A percentile compares a stretch with the other conserved stretches of the same genome.
These are phyloP conservation scores for Trachymyrmex cornetzi DNA, from an alignment of 1,140 invertebrate species.

Conservation along the genomic window DNA sequence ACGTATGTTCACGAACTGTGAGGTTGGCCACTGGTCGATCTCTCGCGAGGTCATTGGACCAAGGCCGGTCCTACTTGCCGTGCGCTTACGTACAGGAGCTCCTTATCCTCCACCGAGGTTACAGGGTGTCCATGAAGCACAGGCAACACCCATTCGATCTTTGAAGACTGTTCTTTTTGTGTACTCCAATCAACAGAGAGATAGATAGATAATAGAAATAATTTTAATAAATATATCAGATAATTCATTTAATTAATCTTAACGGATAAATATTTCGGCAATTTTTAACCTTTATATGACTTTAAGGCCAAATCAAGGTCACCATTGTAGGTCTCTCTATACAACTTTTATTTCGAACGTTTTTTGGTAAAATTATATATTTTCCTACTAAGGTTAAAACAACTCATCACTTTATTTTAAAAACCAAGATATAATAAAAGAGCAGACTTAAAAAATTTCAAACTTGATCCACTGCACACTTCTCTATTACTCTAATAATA, in stretches of 20 bases:
- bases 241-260: no score
- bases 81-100: conserved; percentile 34
- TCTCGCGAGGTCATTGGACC: conserved; percentile 81
- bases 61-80: conserved; percentile 80
- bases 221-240: no score
- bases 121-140: conserved; percentile 29
- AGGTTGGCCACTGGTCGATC: conserved; percentile 62
- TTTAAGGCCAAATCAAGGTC: no score
- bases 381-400: no score
- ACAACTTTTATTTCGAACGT: no score
- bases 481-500: not conserved
- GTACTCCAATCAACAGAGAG: not conserved
- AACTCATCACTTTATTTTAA: not conserved
- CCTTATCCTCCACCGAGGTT: conserved; percentile 21
- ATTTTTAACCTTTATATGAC: no score
- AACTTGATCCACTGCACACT: not conserved
- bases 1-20: conserved; percentile 55
- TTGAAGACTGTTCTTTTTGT: conserved; percentile 63
- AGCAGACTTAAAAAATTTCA: not conserved
- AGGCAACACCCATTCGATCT: conserved; percentile 43
- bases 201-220: not conserved
- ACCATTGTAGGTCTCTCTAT: no score
- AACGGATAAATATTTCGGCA: no score
- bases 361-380: no score
- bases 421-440: not conserved